Evolutionary conservation across 2,888 invertebrate species (phyloP).

Genomic region (Hoplodrina ambigua): DNA sequence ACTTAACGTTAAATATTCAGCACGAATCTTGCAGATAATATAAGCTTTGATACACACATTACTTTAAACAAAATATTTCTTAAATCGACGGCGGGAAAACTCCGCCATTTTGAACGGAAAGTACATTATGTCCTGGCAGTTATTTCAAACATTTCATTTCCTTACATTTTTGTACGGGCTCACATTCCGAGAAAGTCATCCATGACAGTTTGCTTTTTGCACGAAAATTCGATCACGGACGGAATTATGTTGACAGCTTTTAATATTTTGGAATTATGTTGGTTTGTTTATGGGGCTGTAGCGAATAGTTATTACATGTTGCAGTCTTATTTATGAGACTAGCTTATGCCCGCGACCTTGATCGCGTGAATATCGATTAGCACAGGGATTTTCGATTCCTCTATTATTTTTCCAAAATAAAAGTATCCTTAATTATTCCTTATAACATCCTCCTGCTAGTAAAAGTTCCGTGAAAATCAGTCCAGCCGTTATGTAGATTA

Average conservation of each 20-base stretch:
- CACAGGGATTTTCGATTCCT: no score
- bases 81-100: slow-evolving; percentile 17
- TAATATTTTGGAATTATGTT: no score
- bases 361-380: no score
- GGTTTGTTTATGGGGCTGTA: slow-evolving; percentile 6
- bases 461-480: no score
- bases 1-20: slow-evolving; percentile 28
- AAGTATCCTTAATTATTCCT: no score
- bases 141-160: slow-evolving; percentile 59
- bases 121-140: slow-evolving; percentile 41
- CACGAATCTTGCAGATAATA: slow-evolving; percentile 10
- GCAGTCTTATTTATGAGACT: not conserved
- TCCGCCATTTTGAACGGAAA: slow-evolving; percentile 38
- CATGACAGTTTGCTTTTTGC: slow-evolving; percentile 18
- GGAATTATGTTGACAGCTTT: slow-evolving; percentile 15
- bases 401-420: no score
- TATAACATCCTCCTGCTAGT: no score
- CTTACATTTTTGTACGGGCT: slow-evolving; percentile 34
- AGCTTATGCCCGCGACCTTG: no score
- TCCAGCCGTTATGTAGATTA: no score
- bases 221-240: slow-evolving; percentile 22
- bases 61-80: slow-evolving; percentile 30
- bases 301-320: not conserved
- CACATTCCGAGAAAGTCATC: slow-evolving; percentile 17
- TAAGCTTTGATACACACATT: slow-evolving; percentile 14